Evolutionary conservation across 2,888 invertebrate genomes (phyloP), one percentile per base, ranked within the genome.

Genomic region (Craniophora ligustri): DNA sequence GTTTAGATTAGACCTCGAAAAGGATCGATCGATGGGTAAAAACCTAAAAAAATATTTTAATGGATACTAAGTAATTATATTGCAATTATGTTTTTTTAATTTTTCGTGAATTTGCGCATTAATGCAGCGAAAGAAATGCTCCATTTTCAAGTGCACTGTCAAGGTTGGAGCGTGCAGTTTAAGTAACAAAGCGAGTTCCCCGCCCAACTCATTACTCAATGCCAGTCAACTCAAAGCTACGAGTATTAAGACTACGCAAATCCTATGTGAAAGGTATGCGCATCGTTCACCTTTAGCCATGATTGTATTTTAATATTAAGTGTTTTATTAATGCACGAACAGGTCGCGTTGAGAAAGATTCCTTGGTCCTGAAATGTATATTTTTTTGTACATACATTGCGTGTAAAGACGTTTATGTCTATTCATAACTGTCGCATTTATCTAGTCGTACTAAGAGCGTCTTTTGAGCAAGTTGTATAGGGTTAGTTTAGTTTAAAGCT

Each of bases 181-280:
- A 48, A 54, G 14, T 44, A 46, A 62, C 56, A 55, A 67, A 72
- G 64, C 44, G 15, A 28, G 45, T 42, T 26, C 39, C 35, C 50
- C 50, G 42, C 58, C 58, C 41, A 21, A 1, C 11, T 63, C 50
- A 69, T 69, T 47, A 72, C 19, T 72, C 73, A 68, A 40, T 58
- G 73, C 38, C 70, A 57, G 18, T 41, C 46, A 39, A 36, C 3
- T 67, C 28, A 10, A 46, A 50, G 30, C 40, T 48, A 47, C 8
- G 28, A 67, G 41, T 41, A 56, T 56, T 62, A 67, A 68, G 31
- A 62, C 63, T 16, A 34, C 30, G 30, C 15, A 5, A 32, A 34
- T 6, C 55, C 46, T 32, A 16, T n/a, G 41, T 38, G 23, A 41
- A 34, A 31, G 26, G 57, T 62, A 40, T 62, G 53, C 38, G 51